Conservation (phyloP, 23 tunicate genomes). For the Halocynthia aurantium region DNA sequence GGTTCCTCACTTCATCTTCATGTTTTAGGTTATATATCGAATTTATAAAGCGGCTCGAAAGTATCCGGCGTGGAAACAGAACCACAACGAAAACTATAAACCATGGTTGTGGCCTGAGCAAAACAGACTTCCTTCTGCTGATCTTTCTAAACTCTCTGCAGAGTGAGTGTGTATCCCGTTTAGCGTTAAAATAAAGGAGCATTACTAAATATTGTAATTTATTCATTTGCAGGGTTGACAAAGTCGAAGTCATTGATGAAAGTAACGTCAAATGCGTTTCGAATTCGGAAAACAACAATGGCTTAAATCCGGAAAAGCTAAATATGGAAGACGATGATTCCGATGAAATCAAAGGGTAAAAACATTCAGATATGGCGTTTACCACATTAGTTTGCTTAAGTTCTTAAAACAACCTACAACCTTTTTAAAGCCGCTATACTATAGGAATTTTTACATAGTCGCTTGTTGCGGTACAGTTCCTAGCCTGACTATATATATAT, state of each 20-base stretch:
- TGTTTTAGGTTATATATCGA: constrained; percentile 63
- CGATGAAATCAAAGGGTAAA: too few relatives aligned
- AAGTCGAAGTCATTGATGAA: constrained; percentile 82
- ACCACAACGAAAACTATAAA: constrained; percentile 50
- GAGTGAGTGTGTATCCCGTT: constrained; percentile 32
- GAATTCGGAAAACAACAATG: constrained; percentile 2
- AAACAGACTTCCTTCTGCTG: constrained; percentile 64
- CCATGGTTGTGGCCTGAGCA: constrained; percentile 97
- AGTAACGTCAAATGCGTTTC: constrained; percentile 11
- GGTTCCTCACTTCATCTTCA: neutral
- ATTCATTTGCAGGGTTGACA: constrained; percentile 42
- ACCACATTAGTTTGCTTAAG: too few relatives aligned
- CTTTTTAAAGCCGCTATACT: too few relatives aligned
- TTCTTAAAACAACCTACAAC: too few relatives aligned
- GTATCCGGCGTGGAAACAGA: constrained; percentile 74
- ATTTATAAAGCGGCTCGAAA: constrained; percentile 83
- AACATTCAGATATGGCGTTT: too few relatives aligned
- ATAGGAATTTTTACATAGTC: too few relatives aligned
- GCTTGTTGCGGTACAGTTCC: too few relatives aligned
- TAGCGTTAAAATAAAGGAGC: neutral
- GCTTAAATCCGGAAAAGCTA: neutral
- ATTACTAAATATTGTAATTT: neutral
- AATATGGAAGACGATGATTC: too few relatives aligned
- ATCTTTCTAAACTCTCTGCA: constrained; percentile 57
- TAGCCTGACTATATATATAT: too few relatives aligned